Evolutionary conservation across 2,113 vertebrate genomes (phyloP), one percentile per base, ranked within the genome.

Genomic region (Gyps fulvus): DNA sequence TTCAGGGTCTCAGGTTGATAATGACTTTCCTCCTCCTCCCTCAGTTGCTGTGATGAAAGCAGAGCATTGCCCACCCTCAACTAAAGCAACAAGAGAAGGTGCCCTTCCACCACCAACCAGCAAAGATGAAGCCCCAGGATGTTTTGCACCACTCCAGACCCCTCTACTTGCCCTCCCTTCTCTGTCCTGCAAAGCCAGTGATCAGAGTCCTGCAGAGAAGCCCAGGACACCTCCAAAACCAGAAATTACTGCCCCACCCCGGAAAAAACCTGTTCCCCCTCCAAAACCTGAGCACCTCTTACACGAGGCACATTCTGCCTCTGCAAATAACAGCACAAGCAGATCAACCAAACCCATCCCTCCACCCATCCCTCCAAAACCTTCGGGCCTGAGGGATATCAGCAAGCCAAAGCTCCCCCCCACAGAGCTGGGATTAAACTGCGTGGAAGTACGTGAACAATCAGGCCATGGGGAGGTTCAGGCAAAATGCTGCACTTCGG

Each of bases 1-100:
- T 87, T 90, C 96, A 74, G 93, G 77, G 83, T 96, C 83, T 8
- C 90, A 95, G 83, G 94, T 95, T 98, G 97, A 98, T 95, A 97
- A 97, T 96, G 89, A 98, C 96, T 98, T 97, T 97, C 94, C 92
- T 97, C 96, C 98, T 98, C 95, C 98, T 97, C 97, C 98, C 98
- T 98, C 98, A 98, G 97, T 80, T 98, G 97, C 97, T 98, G 81
- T 98, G 94, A 98, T 95, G 73, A 96, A 97, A 97, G 81, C 97
- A 58, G 98, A 96, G 62, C 90, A 59, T 72, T 94, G n/a, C 77
- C 88, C 96, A 91, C 85, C 93, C 66, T 85, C 93, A 80, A 87
- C 90, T 45, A 96, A 91, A 84, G 77, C 78, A 94, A 76, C 85
- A 92, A 70, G 20, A 97, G 95, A 95, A 92, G 88, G 67, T 95